Evolutionary conservation across 1,140 invertebrate species (phyloP).

Genomic region (Pygmarrhopalites habei): DNA sequence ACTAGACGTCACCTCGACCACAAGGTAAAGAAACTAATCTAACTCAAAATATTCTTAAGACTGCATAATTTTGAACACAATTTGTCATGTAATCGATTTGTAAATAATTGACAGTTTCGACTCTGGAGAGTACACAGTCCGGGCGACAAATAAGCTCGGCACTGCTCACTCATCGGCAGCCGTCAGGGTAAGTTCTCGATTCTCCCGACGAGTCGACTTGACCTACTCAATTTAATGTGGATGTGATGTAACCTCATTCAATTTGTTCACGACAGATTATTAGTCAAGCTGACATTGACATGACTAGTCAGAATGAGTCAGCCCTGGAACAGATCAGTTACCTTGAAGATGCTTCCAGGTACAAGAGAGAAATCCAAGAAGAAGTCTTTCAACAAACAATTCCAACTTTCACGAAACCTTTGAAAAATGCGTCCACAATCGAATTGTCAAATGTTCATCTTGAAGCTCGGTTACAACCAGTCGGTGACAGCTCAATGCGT

Average conservation of each 20-base stretch:
- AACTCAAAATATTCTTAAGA: no score
- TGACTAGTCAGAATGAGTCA: conserved; percentile 90
- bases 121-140: conserved; percentile 68
- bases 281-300: conserved; percentile 71
- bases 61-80: no score
- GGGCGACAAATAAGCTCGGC: conserved; percentile 87
- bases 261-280: conserved; percentile 2
- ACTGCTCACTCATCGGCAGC: conserved; percentile 82
- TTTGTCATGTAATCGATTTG: no score
- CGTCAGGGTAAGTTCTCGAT: conserved; percentile 62
- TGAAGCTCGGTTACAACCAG: conserved; percentile 84
- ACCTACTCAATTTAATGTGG: background rate
- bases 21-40: no score
- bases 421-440: conserved; percentile 84
- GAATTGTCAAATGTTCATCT: conserved; percentile 89
- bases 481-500: conserved; percentile 89
- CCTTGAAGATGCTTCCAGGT: conserved; percentile 76
- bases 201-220: conserved; percentile 48
- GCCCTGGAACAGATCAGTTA: conserved; percentile 90
- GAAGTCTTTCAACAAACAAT: conserved; percentile 67
- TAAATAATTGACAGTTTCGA: no score
- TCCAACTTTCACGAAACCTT: conserved; percentile 75
- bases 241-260: no score
- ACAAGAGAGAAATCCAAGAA: conserved; percentile 54
- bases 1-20: conserved; percentile 64